phyloP scores from a whole-genome alignment of 2,797 vertebrate genomes.

The Acropternis orthonyx region DNA sequence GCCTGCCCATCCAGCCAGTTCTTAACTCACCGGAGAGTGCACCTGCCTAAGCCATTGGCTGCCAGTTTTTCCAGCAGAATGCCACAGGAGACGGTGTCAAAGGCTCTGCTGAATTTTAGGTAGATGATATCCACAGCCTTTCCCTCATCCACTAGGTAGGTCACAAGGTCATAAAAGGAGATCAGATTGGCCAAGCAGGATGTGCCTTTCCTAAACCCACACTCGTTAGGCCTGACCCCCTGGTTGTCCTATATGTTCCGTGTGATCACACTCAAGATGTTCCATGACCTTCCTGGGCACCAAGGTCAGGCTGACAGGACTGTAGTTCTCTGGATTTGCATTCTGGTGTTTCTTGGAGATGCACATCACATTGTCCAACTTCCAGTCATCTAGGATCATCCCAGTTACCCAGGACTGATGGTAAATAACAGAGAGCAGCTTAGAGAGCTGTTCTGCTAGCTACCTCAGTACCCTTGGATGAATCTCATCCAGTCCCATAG shows the following conservation, averaged over 20 bases:
- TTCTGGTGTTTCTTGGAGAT: not conserved
- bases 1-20: fast-evolving
- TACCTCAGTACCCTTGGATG: not conserved
- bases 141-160: not conserved
- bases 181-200: not conserved
- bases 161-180: not conserved
- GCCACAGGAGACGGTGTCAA: not conserved
- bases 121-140: not conserved
- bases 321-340: not conserved
- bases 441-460: not conserved
- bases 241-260: not conserved
- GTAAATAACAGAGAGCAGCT: not conserved
- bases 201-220: not conserved
- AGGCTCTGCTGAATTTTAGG: not conserved
- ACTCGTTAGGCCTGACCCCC: not conserved
- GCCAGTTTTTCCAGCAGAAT: not conserved
- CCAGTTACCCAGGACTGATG: not conserved
- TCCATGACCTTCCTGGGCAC: not conserved
- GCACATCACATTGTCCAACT: no score
- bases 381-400: not conserved
- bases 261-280: not conserved
- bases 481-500: not conserved
- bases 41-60: not conserved
- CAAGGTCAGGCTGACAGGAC: not conserved
- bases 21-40: not conserved